phyloP scores from a whole-genome alignment of 2,113 vertebrate genomes.

The Pterocles gutturalis region DNA sequence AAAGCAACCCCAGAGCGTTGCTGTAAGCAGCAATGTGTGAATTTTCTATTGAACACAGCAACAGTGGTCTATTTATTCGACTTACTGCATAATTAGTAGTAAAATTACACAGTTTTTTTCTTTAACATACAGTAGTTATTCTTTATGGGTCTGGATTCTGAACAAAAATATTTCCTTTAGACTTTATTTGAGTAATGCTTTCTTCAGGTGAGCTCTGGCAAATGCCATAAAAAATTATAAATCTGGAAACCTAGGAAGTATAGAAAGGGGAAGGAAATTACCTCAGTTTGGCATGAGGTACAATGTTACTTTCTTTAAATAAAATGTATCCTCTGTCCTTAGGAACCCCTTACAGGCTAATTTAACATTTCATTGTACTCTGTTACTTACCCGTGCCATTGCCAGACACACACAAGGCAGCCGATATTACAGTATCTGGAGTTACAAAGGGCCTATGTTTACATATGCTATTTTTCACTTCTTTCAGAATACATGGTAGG shows the following conservation, averaged over 20 bases:
- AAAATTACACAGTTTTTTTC: constrained; percentile 60
- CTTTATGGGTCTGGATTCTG: constrained; percentile 76
- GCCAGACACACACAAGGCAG: neutral
- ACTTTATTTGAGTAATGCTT: constrained; percentile 74
- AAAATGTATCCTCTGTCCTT: constrained; percentile 80
- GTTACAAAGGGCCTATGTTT: constrained; percentile 69
- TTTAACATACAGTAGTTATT: constrained; percentile 71
- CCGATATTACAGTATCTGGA: constrained; percentile 10
- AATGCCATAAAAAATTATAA: constrained; percentile 70
- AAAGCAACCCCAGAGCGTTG: neutral
- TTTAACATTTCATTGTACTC: constrained; percentile 71
- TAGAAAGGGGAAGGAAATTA: constrained; percentile 81
- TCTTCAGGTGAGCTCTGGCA: constrained; percentile 77
- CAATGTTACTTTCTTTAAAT: constrained; percentile 81
- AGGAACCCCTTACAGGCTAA: constrained; percentile 45
- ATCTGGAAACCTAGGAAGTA: constrained; percentile 76
- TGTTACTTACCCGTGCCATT: constrained; percentile 28
- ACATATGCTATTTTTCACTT: neutral
- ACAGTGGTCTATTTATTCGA: constrained; percentile 69
- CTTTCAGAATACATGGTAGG: neutral
- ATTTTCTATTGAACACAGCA: constrained; percentile 60
- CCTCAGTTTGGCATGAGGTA: constrained; percentile 76
- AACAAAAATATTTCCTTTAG: constrained; percentile 82
- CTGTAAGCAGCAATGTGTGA: constrained; percentile 33
- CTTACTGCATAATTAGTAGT: constrained; percentile 71